These are phyloP conservation scores for Yponomeuta malinellus DNA, from an alignment of 2,888 invertebrate species.

Conservation along the genomic window DNA sequence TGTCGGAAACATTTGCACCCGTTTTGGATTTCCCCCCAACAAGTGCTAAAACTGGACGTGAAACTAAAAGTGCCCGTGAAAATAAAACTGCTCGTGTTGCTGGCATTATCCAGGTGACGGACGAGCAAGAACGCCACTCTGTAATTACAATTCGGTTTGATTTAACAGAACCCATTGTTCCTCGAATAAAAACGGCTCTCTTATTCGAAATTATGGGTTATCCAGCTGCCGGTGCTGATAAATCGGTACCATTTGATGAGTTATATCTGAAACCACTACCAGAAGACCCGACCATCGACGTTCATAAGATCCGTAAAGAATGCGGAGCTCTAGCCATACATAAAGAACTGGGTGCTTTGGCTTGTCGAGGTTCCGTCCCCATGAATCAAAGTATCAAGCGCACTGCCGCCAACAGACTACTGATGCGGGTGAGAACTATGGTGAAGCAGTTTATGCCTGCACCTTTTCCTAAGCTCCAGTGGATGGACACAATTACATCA, in stretches of 20 bases:
- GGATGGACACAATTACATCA: slow-evolving; percentile 55
- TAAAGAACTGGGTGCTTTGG: slow-evolving; percentile 50
- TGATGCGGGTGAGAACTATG: slow-evolving; percentile 52
- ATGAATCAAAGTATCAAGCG: slow-evolving; percentile 62
- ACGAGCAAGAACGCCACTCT: slow-evolving; percentile 43
- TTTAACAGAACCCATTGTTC: slow-evolving; percentile 44
- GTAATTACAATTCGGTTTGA: slow-evolving; percentile 51
- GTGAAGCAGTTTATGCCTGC: slow-evolving; percentile 55
- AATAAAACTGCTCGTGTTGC: slow-evolving; percentile 24
- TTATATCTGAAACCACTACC: slow-evolving; percentile 34
- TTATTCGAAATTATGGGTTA: slow-evolving; percentile 49
- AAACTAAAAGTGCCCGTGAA: slow-evolving; percentile 21
- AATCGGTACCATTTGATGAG: slow-evolving; percentile 32
- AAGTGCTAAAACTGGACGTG: slow-evolving; percentile 44
- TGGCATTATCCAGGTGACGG: slow-evolving; percentile 26
- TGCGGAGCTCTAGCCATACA: slow-evolving; percentile 61
- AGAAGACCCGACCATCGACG: slow-evolving; percentile 46
- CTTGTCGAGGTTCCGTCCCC: slow-evolving; percentile 45
- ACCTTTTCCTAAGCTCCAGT: slow-evolving; percentile 45
- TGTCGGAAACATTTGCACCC: slow-evolving; percentile 38
- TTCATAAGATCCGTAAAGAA: slow-evolving; percentile 48
- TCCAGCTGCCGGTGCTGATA: slow-evolving; percentile 31
- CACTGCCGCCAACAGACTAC: slow-evolving; percentile 59
- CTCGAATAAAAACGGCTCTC: slow-evolving; percentile 40
- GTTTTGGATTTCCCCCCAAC: slow-evolving; percentile 51